Base-by-base conservation (phyloP, 2,113 vertebrate genomes). In the Colaptes auratus region DNA sequence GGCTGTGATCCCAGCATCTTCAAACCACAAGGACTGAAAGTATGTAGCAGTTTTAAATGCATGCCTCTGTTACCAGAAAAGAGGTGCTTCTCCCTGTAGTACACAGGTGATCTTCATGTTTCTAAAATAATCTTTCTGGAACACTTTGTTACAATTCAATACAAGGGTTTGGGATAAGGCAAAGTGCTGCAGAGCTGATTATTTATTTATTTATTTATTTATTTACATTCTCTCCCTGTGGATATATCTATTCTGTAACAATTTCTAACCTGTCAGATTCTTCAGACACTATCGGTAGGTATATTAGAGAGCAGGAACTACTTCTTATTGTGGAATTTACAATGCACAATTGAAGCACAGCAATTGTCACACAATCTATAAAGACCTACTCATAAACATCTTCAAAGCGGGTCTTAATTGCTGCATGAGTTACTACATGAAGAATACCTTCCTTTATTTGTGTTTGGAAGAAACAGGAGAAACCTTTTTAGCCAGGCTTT, bases 361-460 rank as follows among this genome's bases (percentile, higher is more conserved):
- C 84, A 86, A 92, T 90, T 96, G 95, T 95, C 86, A 82, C 88
- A 74, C 90, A 84, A 91, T 90, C 93, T 94, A 78, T 92, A 89
- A 92, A 97, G 70, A 87, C 61, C 76, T 90, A 66, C 88, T 93
- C 87, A 80, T 78, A 77, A 92, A 84, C 0, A 3, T 92, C 77
- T 91, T 96, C 89, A 92, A 73, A 96, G 79, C 93, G 28, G 81
- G 71, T 95, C 95, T 96, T 98, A 97, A 98, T 94, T 96, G 93
- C 83, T 81, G 33, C 44, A 5, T 88, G 73, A 96, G 95, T 97
- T 97, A 93, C 88, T 81, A 50, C 59, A 52, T 16, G 48, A 73
- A 89, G 88, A 87, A 84, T 94, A 97, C 88, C 88, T 95, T 96
- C 74, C 55, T 84, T 95, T 94, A 91, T 52, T 52, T 91, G 72